phyloP scores from a whole-genome alignment of 2,797 vertebrate genomes.

The Perodicticus potto region DNA sequence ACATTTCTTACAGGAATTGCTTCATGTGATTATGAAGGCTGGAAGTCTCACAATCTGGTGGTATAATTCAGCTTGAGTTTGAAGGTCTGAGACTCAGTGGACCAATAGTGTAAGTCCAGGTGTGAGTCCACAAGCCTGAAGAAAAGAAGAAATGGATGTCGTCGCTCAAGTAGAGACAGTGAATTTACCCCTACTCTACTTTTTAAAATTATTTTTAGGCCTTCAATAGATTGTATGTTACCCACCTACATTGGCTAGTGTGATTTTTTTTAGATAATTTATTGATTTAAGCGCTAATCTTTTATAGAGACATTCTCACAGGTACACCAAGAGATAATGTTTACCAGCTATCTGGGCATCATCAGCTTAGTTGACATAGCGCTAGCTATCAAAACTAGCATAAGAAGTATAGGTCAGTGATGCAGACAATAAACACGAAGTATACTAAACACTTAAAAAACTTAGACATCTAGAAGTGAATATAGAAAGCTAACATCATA shows the following conservation, averaged over 20 bases:
- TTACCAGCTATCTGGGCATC: neutral
- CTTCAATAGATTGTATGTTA: neutral
- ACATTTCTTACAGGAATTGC: neutral
- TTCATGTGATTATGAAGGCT: neutral
- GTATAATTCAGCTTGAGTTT: neutral
- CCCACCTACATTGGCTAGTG: neutral
- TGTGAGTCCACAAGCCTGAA: neutral
- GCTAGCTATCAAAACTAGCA: neutral
- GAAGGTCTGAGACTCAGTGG: neutral
- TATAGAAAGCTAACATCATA: neutral
- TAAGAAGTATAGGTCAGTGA: neutral
- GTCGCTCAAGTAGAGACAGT: neutral
- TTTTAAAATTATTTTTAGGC: neutral
- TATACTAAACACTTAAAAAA: neutral
- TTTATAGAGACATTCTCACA: neutral
- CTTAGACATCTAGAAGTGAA: neutral
- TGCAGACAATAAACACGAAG: neutral
- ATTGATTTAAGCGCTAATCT: neutral
- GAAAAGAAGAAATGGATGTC: neutral
- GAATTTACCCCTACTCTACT: neutral
- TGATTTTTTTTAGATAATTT: neutral
- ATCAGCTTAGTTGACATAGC: neutral
- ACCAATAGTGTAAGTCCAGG: neutral
- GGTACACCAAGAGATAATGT: neutral
- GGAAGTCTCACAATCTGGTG: neutral